Evolutionary conservation across 2,797 vertebrate genomes (phyloP), one percentile per base, ranked within the genome.

Genomic region (Gobio occitaniae): DNA sequence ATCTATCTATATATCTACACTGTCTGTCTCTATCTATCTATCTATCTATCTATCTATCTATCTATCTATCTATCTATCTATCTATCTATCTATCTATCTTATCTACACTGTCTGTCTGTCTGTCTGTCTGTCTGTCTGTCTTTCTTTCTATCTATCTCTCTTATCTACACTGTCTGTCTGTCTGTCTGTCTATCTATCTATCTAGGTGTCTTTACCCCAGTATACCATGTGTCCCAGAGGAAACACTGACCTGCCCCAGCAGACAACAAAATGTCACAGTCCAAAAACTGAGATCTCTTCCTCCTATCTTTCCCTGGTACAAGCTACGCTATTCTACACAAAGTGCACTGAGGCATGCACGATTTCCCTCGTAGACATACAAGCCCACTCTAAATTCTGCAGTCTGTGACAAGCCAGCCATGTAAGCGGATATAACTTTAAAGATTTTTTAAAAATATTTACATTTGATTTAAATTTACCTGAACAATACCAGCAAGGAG

Each of bases 211-310:
- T 77, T 78, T 89, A 86, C 80, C 88, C 83, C 82, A 72, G 69
- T 85, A 38, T 21, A 52, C 72, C 75, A 44, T 68, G 65, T 56
- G 63, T 78, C 68, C 68, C 47, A 83, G 65, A 86, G 77, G 88
- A 89, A 78, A 69, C 38, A 61, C 7, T 75, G 86, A 89, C 82
- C 84, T 87, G 78, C 56, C 88, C 77, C 81, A 75, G 82, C 80
- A 80, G 78, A 77, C 78, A 81, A 69, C 54, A 74, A 66, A 87
- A 87, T 80, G 54, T 80, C 82, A 84, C 52, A 32, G 47, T 77
- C 29, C 6, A 21, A n/a, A 50, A 77, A 25, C n/a, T 6, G 32
- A 47, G 38, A 61, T 77, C 13, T 85, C 78, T 65, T 54, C 48
- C 19, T 36, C 65, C 50, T 72, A 44, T 74, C 47, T 48, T 19